A percentile compares a stretch with the other conserved stretches of the same genome.
Conservation (phyloP, 2,888 invertebrate species). For the Heteromurus nitidus region DNA sequence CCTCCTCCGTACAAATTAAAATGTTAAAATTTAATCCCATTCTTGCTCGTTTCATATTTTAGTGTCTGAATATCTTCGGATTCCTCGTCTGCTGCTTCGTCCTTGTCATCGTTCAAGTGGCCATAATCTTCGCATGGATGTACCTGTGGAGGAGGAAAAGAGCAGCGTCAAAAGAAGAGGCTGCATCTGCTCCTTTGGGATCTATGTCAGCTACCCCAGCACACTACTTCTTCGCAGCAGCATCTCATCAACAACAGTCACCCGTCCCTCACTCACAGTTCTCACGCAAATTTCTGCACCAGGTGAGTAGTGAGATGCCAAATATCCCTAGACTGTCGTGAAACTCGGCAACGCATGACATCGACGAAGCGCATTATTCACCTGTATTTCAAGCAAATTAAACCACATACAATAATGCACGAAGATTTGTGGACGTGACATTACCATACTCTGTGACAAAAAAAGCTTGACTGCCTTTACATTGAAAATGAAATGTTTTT, state of each 20-base stretch:
- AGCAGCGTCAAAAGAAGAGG: constrained; percentile 68
- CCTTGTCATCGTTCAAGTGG: constrained; percentile 90
- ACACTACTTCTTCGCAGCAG: constrained; percentile 63
- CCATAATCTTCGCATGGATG: constrained; percentile 91
- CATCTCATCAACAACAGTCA: constrained; percentile 40
- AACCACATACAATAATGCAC: too few relatives aligned
- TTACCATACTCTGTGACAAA: too few relatives aligned
- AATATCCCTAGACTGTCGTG: constrained; percentile 69
- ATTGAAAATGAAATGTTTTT: too few relatives aligned
- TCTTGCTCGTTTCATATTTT: not conserved
- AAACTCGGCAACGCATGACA: constrained; percentile 12
- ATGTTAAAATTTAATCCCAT: not conserved
- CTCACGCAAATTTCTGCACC: constrained; percentile 71
- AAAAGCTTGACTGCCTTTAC: too few relatives aligned
- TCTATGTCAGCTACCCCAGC: constrained; percentile 49
- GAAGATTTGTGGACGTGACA: too few relatives aligned
- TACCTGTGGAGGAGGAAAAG: constrained; percentile 86
- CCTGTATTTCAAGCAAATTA: constrained; percentile 13
- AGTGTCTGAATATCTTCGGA: constrained; percentile 87
- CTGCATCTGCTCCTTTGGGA: constrained; percentile 32
- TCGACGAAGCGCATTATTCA: constrained; percentile 11
- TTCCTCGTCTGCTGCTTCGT: constrained; percentile 89
- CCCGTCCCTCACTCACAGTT: constrained; percentile 62
- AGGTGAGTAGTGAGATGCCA: constrained; percentile 69
- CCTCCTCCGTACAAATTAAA: too few relatives aligned